These are phyloP conservation scores for Lasioglossum vierecki DNA, from an alignment of 2,888 invertebrate species.

Conservation along the genomic window DNA sequence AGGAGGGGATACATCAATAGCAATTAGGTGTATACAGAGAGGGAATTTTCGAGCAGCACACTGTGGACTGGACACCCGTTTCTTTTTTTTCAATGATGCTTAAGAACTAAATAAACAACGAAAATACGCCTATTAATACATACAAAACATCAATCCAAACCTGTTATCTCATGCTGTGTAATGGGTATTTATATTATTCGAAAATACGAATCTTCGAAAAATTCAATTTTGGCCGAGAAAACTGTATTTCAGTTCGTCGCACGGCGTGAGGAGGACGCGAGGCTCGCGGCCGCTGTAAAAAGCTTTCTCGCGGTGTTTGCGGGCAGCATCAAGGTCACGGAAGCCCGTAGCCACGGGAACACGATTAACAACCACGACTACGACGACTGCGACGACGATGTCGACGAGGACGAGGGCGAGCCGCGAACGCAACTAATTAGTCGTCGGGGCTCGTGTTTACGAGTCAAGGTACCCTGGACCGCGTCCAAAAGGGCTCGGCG, in stretches of 20 bases:
- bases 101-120: no score
- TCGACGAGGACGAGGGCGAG: constrained; percentile 2
- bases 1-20: neutral
- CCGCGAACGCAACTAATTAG: constrained; percentile 53
- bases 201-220: neutral
- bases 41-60: no score
- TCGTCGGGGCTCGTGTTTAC: constrained; percentile 34
- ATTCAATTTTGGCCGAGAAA: neutral
- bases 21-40: neutral
- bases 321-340: constrained; percentile 52
- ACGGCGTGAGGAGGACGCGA: neutral
- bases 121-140: no score
- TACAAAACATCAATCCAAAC: neutral
- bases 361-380: constrained; percentile 55
- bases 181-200: neutral
- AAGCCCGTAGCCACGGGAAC: constrained; percentile 56
- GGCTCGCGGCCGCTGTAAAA: constrained; percentile 18
- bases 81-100: no score
- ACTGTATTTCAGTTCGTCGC: neutral
- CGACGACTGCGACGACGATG: constrained; percentile 3
- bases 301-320: constrained; percentile 12
- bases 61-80: no score
- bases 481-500: constrained; percentile 43
- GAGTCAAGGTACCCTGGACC: constrained; percentile 62
- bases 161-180: neutral